Conservation (phyloP, 92 coral and sea anemone genomes). For the Micromussa lordhowensis region DNA sequence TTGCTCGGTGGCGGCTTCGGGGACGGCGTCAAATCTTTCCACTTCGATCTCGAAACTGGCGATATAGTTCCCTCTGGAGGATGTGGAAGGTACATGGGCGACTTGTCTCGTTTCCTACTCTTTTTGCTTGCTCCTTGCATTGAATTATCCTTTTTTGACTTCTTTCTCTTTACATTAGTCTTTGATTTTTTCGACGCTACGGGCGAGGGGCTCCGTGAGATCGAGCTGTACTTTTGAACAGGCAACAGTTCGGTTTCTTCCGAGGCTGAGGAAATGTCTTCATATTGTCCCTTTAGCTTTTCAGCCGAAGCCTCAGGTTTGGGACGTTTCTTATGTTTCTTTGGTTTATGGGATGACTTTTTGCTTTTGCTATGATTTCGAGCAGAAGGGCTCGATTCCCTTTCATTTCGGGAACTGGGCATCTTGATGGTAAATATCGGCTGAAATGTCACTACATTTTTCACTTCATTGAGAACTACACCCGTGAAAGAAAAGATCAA, state of each 20-base stretch:
- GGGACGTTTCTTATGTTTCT: conserved; percentile 88
- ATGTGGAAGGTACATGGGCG: conserved; percentile 48
- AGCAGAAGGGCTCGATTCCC: conserved; percentile 91
- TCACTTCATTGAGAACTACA: conserved; percentile 72
- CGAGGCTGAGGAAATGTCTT: conserved; percentile 99
- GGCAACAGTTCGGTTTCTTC: conserved; percentile 81
- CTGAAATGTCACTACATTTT: conserved; percentile 74
- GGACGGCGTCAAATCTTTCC: conserved; percentile 78
- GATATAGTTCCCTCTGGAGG: conserved; percentile 66
- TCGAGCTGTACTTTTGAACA: conserved; percentile 86
- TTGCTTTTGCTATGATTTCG: conserved; percentile 97
- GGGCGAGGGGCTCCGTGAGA: conserved; percentile 90
- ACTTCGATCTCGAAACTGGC: conserved; percentile 88
- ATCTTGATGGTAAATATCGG: conserved; percentile 77
- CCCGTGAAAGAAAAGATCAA: conserved; percentile 70
- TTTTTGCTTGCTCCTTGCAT: conserved; percentile 77
- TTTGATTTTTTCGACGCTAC: conserved; percentile 80
- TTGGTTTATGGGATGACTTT: conserved; percentile 98
- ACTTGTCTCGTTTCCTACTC: conserved; percentile 79
- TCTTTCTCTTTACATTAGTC: conserved; percentile 83
- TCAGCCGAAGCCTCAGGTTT: conserved; percentile 87
- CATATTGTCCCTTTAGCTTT: conserved; percentile 96
- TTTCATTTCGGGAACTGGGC: conserved; percentile 97
- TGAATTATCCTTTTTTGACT: conserved; percentile 78
- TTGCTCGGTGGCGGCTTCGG: conserved; percentile 65